A percentile compares a stretch with the other conserved stretches of the same genome.
These are phyloP conservation scores for Rhabditophanes sp. DNA, from an alignment of 2,888 invertebrate genomes.

Conservation along the genomic window DNA sequence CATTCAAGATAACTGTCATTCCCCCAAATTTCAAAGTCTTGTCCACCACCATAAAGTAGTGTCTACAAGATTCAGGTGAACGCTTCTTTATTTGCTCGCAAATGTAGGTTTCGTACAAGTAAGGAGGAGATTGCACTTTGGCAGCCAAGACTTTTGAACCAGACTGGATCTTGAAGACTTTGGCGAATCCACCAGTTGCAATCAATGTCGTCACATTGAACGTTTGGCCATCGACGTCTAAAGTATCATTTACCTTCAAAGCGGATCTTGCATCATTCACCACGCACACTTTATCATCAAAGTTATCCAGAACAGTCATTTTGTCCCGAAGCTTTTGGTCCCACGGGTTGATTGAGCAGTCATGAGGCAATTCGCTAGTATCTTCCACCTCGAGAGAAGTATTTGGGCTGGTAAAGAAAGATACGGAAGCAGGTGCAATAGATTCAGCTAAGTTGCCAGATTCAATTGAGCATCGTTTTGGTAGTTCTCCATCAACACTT, in stretches of 20 bases:
- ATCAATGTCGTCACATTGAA: slow-evolving; percentile 38
- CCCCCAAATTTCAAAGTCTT: slow-evolving; percentile 63
- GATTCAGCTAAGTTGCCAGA: too few relatives aligned
- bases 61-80: slow-evolving; percentile 17
- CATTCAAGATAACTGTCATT: slow-evolving; percentile 64
- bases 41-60: slow-evolving; percentile 56
- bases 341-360: slow-evolving; percentile 79
- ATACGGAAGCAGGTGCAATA: too few relatives aligned
- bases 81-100: slow-evolving; percentile 49
- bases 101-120: slow-evolving; percentile 85
- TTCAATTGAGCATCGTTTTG: too few relatives aligned
- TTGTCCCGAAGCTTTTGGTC: slow-evolving; percentile 56
- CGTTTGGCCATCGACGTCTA: slow-evolving; percentile 31
- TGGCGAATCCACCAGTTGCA: slow-evolving; percentile 47
- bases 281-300: too few relatives aligned
- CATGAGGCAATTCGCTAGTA: too few relatives aligned
- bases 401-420: too few relatives aligned
- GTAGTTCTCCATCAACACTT: too few relatives aligned
- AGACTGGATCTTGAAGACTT: slow-evolving; percentile 35
- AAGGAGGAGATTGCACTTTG: slow-evolving; percentile 50
- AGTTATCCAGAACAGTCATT: too few relatives aligned
- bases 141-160: slow-evolving; percentile 2
- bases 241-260: slow-evolving; percentile 11
- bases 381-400: too few relatives aligned
- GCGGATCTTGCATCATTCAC: too few relatives aligned